A percentile compares a stretch with the other conserved stretches of the same genome.
Evolutionary conservation across 2,888 invertebrate species (phyloP).

Genomic region (Noctua comes): DNA sequence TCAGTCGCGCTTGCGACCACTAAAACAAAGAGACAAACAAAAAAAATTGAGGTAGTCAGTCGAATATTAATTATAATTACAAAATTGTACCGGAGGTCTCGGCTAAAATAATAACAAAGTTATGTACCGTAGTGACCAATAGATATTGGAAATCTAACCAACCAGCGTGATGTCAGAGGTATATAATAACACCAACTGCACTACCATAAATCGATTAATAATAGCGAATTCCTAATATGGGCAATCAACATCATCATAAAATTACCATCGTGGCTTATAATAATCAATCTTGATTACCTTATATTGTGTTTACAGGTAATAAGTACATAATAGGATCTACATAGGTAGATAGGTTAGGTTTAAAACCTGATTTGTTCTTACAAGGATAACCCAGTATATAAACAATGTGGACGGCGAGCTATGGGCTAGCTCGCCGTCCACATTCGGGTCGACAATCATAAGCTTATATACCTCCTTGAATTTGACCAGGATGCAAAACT

Average conservation of each 20-base stretch:
- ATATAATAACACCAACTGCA: constrained; percentile 16
- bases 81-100: neutral
- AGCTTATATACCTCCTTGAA: too few species aligned
- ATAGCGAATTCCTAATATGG: constrained; percentile 46
- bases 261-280: constrained; percentile 25
- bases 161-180: neutral
- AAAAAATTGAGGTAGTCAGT: too few species aligned
- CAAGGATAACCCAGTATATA: neutral
- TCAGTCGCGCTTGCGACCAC: too few species aligned
- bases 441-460: too few species aligned
- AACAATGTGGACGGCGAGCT: too few species aligned
- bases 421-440: too few species aligned
- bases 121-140: neutral
- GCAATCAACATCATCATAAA: constrained; percentile 54
- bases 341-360: neutral
- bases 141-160: neutral
- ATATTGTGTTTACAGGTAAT: constrained; percentile 18
- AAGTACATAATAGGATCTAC: neutral
- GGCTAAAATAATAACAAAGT: neutral
- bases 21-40: too few species aligned
- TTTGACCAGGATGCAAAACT: too few species aligned
- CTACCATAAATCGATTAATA: constrained; percentile 43
- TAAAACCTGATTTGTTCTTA: neutral
- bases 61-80: neutral
- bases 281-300: constrained; percentile 48